These are phyloP conservation scores for Ceraclea dissimilis DNA, from an alignment of 2,888 invertebrate species.

Conservation along the genomic window DNA sequence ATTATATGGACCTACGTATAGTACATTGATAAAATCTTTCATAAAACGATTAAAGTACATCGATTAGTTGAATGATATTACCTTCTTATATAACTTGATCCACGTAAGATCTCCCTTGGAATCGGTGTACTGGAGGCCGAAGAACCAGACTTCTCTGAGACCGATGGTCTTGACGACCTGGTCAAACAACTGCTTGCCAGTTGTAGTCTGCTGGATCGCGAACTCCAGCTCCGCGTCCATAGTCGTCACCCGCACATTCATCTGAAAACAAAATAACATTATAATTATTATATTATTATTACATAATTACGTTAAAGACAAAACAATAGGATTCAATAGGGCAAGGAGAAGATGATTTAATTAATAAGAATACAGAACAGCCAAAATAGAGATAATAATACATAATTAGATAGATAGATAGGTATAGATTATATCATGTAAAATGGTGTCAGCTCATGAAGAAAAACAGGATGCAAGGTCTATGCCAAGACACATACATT, in stretches of 20 bases:
- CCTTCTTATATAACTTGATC: constrained; percentile 99
- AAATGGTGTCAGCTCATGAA: too few relatives aligned
- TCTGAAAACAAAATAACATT: constrained; percentile 51
- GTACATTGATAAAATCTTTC: too few relatives aligned
- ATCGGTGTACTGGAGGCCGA: constrained; percentile 98
- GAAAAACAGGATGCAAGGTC: too few relatives aligned
- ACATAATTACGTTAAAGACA: neutral
- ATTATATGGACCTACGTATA: too few relatives aligned
- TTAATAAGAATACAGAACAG: too few relatives aligned
- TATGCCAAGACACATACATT: neutral
- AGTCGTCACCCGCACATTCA: constrained; percentile 99
- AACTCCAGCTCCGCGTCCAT: constrained; percentile 99
- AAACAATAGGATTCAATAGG: neutral
- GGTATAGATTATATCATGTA: too few relatives aligned
- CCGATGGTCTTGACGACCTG: constrained; percentile 99
- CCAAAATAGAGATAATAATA: too few relatives aligned
- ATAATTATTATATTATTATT: constrained; percentile 14
- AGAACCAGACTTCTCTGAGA: constrained; percentile 98
- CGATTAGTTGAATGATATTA: constrained; percentile 44
- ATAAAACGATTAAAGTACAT: too few relatives aligned
- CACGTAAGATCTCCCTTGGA: constrained; percentile 96
- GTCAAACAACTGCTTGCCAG: constrained; percentile 99
- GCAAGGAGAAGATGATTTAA: too few relatives aligned
- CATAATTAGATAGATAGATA: too few relatives aligned
- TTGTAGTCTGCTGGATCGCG: constrained; percentile 99